These are phyloP conservation scores for Caenorhabditis latens DNA, from an alignment of 1,140 invertebrate species.

Conservation along the genomic window DNA sequence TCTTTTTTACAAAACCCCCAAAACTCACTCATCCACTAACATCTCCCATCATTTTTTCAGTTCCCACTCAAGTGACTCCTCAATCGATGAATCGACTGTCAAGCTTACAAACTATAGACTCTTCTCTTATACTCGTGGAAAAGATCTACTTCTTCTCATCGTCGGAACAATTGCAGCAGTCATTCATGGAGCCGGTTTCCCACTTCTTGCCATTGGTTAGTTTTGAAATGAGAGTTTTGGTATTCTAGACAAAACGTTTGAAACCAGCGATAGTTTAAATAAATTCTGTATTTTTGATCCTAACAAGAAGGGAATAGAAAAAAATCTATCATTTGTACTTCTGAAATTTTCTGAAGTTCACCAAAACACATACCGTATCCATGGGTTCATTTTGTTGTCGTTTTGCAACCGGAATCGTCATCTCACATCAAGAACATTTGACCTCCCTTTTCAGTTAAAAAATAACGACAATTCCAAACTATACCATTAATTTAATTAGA, in stretches of 20 bases:
- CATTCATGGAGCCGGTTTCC: constrained; percentile 74
- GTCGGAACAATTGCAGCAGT: constrained; percentile 65
- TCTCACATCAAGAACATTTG: not conserved
- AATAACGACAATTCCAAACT: not conserved
- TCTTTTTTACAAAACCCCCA: no score
- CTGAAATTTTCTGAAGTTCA: no score
- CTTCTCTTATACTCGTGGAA: constrained; percentile 42
- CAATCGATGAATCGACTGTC: constrained; percentile 42
- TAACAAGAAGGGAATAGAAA: no score
- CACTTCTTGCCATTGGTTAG: constrained; percentile 53
- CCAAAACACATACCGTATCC: no score
- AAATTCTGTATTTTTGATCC: no score
- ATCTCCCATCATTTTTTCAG: not conserved
- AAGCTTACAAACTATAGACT: constrained; percentile 40
- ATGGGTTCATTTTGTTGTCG: no score
- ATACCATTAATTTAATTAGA: constrained; percentile 37
- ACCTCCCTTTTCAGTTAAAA: not conserved
- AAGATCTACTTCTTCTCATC: constrained; percentile 59
- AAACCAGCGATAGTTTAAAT: no score
- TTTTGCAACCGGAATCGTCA: no score
- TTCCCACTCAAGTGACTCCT: constrained; percentile 27
- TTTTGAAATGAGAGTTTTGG: not conserved
- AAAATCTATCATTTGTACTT: no score
- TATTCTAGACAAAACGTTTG: no score
- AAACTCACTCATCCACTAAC: no score